Evolutionary conservation across 2,888 invertebrate species (phyloP).

Genomic region (Dorcus parallelipipedus): DNA sequence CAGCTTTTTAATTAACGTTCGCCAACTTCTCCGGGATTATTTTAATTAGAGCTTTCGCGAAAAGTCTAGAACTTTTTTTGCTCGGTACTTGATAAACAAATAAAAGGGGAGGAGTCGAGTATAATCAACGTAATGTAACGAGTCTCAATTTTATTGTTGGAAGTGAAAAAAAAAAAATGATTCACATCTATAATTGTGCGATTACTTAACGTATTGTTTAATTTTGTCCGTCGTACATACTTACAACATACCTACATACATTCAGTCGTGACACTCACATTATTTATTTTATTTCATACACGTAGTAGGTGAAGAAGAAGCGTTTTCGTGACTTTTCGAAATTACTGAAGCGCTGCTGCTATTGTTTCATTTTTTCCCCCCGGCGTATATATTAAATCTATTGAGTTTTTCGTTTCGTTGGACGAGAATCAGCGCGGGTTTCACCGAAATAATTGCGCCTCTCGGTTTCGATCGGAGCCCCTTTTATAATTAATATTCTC

Average conservation of each 20-base stretch:
- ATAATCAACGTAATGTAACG: no score
- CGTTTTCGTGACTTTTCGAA: slow-evolving; percentile 19
- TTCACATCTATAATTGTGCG: not conserved
- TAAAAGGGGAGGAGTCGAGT: no score
- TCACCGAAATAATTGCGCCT: not conserved
- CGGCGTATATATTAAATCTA: not conserved
- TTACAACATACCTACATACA: not conserved
- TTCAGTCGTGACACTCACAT: no score
- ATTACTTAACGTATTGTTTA: not conserved
- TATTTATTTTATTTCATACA: slow-evolving; percentile 16
- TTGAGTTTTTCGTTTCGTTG: not conserved
- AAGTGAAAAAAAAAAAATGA: not conserved
- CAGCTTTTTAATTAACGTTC: slow-evolving; percentile 1
- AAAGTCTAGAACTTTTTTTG: no score
- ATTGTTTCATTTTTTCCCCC: slow-evolving; percentile 21
- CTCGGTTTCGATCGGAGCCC: not conserved
- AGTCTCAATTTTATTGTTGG: no score
- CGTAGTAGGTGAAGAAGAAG: slow-evolving; percentile 19
- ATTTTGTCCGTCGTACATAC: not conserved
- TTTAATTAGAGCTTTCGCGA: no score
- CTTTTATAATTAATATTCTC: slow-evolving; percentile 1
- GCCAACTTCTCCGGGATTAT: no score
- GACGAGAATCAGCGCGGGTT: not conserved
- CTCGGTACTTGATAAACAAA: no score
- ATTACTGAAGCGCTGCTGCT: slow-evolving; percentile 13